phyloP scores from a whole-genome alignment of 2,113 vertebrate species.

The Psammodynastes pulverulentus region DNA sequence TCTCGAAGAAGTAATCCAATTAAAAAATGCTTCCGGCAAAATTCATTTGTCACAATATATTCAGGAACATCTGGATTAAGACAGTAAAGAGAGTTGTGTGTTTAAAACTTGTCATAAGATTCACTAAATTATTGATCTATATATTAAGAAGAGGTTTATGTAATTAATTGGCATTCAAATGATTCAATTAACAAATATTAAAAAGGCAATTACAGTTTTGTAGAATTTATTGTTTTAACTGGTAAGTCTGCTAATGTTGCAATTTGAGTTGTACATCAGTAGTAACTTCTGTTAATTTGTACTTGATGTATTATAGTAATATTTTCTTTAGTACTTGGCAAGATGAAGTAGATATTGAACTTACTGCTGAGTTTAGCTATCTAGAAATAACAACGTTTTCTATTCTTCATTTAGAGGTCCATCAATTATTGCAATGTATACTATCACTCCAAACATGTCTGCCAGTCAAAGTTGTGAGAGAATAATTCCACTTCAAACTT shows the following conservation, averaged over 20 bases:
- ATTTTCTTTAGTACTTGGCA: background rate
- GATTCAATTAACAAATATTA: background rate
- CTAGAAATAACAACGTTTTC: background rate
- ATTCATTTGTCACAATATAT: conserved; percentile 94
- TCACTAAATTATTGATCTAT: no score
- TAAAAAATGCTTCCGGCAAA: conserved; percentile 96
- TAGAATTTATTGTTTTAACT: background rate
- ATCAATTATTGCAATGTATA: background rate
- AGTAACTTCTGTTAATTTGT: background rate
- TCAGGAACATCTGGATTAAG: conserved; percentile 82
- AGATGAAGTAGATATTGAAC: background rate
- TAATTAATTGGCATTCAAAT: background rate
- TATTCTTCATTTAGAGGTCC: background rate
- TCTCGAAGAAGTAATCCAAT: conserved; percentile 91
- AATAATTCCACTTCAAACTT: background rate
- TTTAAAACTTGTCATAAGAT: background rate
- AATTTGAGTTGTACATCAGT: background rate
- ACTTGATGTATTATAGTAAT: background rate
- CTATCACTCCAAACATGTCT: background rate
- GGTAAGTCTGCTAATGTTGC: background rate
- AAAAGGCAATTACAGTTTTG: background rate
- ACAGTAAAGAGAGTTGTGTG: conserved; percentile 14
- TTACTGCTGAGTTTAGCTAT: background rate
- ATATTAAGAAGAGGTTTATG: no score
- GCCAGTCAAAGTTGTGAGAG: background rate